A percentile compares a stretch with the other conserved stretches of the same genome.
Evolutionary conservation across 2,888 invertebrate species (phyloP).

Genomic region (Sinentomon sp.): DNA sequence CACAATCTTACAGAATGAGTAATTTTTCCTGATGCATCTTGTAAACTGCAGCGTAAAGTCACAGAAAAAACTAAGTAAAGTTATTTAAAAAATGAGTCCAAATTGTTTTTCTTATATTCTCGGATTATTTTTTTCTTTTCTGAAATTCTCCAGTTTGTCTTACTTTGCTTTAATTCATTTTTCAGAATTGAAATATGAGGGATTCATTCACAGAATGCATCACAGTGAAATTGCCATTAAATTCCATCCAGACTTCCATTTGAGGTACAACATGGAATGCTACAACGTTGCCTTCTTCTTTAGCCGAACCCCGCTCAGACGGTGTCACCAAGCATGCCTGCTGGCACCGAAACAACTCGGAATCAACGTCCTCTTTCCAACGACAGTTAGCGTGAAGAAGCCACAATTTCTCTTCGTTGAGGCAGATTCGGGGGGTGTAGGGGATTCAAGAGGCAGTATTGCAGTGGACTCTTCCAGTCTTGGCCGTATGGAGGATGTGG

Average conservation of each 20-base stretch:
- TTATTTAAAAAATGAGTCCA: too few relatives aligned
- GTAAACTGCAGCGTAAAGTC: too few relatives aligned
- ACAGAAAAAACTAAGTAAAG: too few relatives aligned
- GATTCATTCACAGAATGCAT: constrained; percentile 38
- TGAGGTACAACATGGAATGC: constrained; percentile 40
- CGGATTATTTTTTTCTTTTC: constrained; percentile 6
- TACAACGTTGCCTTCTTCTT: constrained; percentile 44
- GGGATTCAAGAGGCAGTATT: not conserved
- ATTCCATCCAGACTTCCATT: constrained; percentile 45
- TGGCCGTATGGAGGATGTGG: too few relatives aligned
- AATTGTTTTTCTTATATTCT: too few relatives aligned
- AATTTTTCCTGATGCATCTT: too few relatives aligned
- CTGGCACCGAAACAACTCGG: constrained; percentile 32
- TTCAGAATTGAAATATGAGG: constrained; percentile 30
- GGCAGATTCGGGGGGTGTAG: constrained; percentile 5
- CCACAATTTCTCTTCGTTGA: constrained; percentile 24
- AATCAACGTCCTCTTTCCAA: constrained; percentile 40
- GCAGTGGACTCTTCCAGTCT: too few relatives aligned
- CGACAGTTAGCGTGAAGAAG: constrained; percentile 24
- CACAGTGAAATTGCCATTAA: constrained; percentile 42
- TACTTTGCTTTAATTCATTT: too few relatives aligned
- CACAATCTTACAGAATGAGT: too few relatives aligned
- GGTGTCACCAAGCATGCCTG: constrained; percentile 44
- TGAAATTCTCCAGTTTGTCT: too few relatives aligned
- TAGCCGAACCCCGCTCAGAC: constrained; percentile 30